Conservation (phyloP, 2,888 invertebrate genomes). For the Amphipyra berbera region DNA sequence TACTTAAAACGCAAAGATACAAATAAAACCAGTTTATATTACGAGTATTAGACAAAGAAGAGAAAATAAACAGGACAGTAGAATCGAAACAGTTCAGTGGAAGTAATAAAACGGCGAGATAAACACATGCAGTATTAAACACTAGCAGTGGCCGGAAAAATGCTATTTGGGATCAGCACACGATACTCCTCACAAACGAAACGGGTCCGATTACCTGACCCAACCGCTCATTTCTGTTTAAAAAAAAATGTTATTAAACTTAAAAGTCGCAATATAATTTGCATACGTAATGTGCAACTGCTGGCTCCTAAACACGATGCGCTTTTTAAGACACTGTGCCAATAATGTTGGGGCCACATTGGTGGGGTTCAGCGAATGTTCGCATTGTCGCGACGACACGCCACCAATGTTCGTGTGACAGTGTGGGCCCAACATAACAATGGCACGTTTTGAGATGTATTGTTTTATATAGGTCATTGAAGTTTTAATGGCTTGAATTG, state of each 20-base stretch:
- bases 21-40: conserved; percentile 20
- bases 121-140: conserved; percentile 23
- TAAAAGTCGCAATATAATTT: conserved; percentile 50
- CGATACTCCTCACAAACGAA: conserved; percentile 30
- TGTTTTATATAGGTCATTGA: no score
- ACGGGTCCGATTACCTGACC: conserved; percentile 51
- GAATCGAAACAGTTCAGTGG: conserved; percentile 31
- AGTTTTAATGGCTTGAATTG: no score
- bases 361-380: no score
- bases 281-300: conserved; percentile 44
- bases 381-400: no score
- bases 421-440: neutral
- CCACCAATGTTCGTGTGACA: no score
- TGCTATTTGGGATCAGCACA: conserved; percentile 42
- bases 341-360: neutral
- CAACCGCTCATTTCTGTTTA: conserved; percentile 26
- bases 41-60: conserved; percentile 26
- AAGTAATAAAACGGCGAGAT: conserved; percentile 35
- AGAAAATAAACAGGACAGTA: conserved; percentile 30
- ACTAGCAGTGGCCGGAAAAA: conserved; percentile 32
- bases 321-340: conserved; percentile 5
- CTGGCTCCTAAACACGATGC: conserved; percentile 24
- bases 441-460: neutral
- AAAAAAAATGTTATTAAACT: conserved; percentile 45
- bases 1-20: conserved; percentile 15